Percentiles rank a stretch among this genome's conserved stretches.
Conservation (phyloP, 2,113 vertebrate species). For the Notiomystis cincta region DNA sequence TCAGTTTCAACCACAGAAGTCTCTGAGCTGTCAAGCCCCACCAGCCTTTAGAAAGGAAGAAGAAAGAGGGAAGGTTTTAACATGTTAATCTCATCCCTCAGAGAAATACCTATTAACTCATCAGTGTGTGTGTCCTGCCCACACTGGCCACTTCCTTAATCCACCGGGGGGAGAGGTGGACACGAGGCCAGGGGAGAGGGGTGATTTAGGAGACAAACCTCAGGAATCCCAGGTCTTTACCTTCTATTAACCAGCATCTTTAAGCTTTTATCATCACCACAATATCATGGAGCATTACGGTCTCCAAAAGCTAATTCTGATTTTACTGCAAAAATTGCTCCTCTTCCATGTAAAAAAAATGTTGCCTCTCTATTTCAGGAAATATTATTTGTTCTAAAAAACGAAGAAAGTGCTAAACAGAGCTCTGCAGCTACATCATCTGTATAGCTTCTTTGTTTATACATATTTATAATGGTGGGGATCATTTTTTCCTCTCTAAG, state of each 20-base stretch:
- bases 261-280: neutral
- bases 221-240: neutral
- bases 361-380: neutral
- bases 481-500: neutral
- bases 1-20: neutral
- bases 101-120: neutral
- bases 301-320: neutral
- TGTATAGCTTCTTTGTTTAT: neutral
- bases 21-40: neutral
- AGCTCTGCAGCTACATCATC: neutral
- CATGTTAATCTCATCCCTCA: neutral
- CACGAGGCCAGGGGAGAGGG: neutral
- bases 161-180: neutral
- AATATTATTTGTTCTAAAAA: neutral
- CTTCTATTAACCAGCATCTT: neutral
- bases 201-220: neutral
- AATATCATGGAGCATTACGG: neutral
- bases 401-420: neutral
- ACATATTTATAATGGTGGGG: neutral
- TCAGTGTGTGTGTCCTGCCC: neutral
- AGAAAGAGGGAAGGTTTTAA: neutral
- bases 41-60: neutral
- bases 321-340: neutral
- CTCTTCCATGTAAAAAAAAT: neutral
- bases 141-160: neutral